phyloP scores from a whole-genome alignment of 2,797 vertebrate genomes.

The Labeo calbasu region DNA sequence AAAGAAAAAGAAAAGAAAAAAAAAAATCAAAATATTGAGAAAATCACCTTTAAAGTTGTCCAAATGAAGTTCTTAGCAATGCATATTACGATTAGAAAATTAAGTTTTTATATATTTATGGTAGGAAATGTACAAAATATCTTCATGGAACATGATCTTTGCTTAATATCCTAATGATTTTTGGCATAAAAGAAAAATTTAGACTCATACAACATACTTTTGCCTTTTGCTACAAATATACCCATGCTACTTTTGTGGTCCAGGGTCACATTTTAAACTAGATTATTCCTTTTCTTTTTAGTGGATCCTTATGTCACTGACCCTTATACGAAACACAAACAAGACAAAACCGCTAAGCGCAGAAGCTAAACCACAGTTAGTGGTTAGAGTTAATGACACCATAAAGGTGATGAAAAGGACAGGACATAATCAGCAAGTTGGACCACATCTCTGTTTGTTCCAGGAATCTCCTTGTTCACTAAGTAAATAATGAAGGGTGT shows the following conservation, averaged over 20 bases:
- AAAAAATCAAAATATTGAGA: too few species aligned
- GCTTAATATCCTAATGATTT: background rate
- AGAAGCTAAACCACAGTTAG: background rate
- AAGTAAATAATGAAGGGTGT: slow-evolving; percentile 54
- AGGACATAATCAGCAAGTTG: slow-evolving; percentile 6
- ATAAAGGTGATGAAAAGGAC: slow-evolving; percentile 4
- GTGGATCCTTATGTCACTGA: background rate
- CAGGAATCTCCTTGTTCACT: slow-evolving; percentile 40
- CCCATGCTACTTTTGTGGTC: too few species aligned
- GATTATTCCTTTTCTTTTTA: background rate
- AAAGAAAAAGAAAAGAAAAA: too few species aligned
- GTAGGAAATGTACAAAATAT: too few species aligned
- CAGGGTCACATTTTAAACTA: background rate
- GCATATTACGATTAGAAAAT: too few species aligned
- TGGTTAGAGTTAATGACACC: background rate
- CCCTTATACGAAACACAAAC: slow-evolving; percentile 22
- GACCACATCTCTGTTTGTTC: background rate
- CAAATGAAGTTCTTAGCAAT: too few species aligned
- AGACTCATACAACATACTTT: too few species aligned
- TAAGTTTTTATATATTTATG: too few species aligned
- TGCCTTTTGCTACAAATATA: too few species aligned
- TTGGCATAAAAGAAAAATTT: too few species aligned
- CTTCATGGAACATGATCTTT: too few species aligned
- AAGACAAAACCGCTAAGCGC: slow-evolving; percentile 19
- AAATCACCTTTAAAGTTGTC: too few species aligned